A percentile compares a stretch with the other conserved stretches of the same genome.
Evolutionary conservation across 1,140 invertebrate genomes (phyloP).

Genomic region (Drosophila rhopaloa): DNA sequence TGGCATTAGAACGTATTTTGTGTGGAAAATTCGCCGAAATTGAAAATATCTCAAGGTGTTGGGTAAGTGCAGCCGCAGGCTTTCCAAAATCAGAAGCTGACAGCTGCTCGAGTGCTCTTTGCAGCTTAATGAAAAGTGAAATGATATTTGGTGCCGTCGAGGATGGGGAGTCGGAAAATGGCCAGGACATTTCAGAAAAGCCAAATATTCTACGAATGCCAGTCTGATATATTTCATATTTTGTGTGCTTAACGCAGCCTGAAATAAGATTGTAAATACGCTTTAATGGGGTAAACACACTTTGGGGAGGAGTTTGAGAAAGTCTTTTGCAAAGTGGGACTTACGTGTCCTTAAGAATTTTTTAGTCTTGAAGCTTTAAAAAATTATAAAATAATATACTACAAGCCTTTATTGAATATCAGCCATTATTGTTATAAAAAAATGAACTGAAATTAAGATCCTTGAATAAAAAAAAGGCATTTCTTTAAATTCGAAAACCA

Average conservation of each 20-base stretch:
- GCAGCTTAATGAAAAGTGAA: conserved; percentile 64
- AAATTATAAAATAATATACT: too few species aligned
- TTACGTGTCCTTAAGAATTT: too few species aligned
- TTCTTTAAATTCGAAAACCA: background rate
- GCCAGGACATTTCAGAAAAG: conserved; percentile 8
- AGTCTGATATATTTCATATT: conserved; percentile 59
- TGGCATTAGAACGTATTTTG: conserved; percentile 6
- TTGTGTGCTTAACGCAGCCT: conserved; percentile 73
- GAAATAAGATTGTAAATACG: conserved; percentile 66
- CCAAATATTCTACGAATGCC: conserved; percentile 12
- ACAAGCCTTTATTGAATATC: too few species aligned
- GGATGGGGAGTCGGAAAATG: background rate
- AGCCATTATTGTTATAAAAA: too few species aligned
- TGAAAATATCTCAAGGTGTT: conserved; percentile 53
- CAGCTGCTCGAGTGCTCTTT: conserved; percentile 68
- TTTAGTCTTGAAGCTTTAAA: background rate
- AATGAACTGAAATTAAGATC: too few species aligned
- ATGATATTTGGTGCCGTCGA: conserved; percentile 31
- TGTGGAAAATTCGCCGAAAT: conserved; percentile 1
- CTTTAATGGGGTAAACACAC: background rate
- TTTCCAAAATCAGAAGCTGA: conserved; percentile 21
- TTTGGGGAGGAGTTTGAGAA: background rate
- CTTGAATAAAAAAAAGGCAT: too few species aligned
- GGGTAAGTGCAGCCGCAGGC: conserved; percentile 62
- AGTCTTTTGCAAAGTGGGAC: too few species aligned